Evolutionary conservation across 2,113 vertebrate genomes (phyloP), one percentile per base, ranked within the genome.

Genomic region (Rhabdornis inornatus): DNA sequence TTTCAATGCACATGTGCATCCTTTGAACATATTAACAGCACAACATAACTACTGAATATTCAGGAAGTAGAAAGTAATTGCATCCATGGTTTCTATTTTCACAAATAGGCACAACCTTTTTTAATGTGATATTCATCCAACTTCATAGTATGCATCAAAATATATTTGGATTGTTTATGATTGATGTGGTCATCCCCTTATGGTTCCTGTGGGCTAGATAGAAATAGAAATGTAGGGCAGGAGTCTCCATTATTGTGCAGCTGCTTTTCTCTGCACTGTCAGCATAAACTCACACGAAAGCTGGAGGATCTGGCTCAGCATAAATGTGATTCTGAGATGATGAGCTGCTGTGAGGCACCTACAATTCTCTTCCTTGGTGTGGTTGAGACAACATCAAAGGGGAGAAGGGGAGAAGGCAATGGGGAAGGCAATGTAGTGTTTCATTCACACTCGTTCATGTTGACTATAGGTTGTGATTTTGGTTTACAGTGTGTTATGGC

Each of bases 191-290:
- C 95, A 95, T 94, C 63, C 93, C 87, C 55, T 90, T 87, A 69
- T 55, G 63, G 74, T 77, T 90, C 91, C 87, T 90, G 59, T 88
- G 82, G 95, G 92, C 56, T 92, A 71, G 71, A 92, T 75, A 92
- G 88, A 96, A 96, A 95, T 81, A 96, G 93, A 96, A 95, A 95
- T 87, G 85, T 96, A 96, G 93, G 92, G 64, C 92, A 97, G 85
- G 76, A 96, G 45, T 89, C 63, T 90, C 93, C 95, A 94, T 93
- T 94, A 87, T 68, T 78, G 75, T 92, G 90, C 95, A 96, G 94
- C 93, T 96, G 94, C 79, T 97, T 88, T 92, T 75, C 79, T 63
- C 85, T 94, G 94, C 90, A 74, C 64, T 40, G 90, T 96, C 94
- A 97, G 93, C 94, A 88, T 64, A 95, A 95, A 93, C 87, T 74